A percentile compares a stretch with the other conserved stretches of the same genome.
Conservation (phyloP, 2,113 vertebrate genomes). For the Chamaea fasciata region DNA sequence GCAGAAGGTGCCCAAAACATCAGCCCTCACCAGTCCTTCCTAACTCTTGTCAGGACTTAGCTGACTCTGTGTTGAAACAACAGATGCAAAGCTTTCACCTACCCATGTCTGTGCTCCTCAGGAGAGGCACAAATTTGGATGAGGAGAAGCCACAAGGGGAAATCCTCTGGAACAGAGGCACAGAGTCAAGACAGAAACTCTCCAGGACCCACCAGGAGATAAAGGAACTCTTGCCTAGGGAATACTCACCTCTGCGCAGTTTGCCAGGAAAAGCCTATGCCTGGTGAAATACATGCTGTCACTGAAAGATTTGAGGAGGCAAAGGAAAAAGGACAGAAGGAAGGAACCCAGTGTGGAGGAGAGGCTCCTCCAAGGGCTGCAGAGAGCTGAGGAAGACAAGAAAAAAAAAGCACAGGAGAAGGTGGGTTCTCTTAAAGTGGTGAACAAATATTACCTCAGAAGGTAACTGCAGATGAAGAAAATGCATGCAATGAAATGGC, state of each 20-base stretch:
- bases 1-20: neutral
- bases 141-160: neutral
- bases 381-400: neutral
- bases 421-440: neutral
- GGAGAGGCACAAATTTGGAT: neutral
- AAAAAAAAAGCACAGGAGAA: conserved; percentile 13
- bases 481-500: neutral
- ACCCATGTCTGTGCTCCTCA: neutral
- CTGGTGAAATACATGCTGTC: neutral
- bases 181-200: neutral
- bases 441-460: neutral
- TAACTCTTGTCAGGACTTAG: neutral
- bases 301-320: neutral
- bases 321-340: neutral
- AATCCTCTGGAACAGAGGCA: conserved; percentile 4
- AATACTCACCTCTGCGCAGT: neutral
- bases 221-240: neutral
- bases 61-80: neutral
- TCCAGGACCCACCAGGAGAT: neutral
- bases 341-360: neutral
- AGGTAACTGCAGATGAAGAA: neutral
- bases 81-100: neutral
- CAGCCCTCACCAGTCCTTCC: neutral
- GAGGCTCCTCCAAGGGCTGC: neutral
- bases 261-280: neutral